Percentiles rank a stretch among this genome's conserved stretches.
Evolutionary conservation across 2,888 invertebrate genomes (phyloP).

Genomic region (Micropterix aruncella): DNA sequence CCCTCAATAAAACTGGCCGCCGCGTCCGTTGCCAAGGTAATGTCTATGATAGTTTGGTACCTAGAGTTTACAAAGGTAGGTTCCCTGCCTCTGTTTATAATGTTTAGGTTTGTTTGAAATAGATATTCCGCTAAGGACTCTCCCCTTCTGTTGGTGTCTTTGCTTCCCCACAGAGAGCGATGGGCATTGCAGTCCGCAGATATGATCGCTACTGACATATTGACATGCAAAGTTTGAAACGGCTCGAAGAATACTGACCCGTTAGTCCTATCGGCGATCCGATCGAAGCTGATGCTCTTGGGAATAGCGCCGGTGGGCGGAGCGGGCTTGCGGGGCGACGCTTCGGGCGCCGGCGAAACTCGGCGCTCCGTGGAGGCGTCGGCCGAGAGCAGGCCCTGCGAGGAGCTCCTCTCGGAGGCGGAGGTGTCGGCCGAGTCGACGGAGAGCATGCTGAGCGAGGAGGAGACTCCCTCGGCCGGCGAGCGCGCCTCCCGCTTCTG

Average conservation of each 20-base stretch:
- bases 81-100: no score
- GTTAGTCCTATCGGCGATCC: conserved; percentile 70
- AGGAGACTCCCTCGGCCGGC: conserved; percentile 18
- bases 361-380: conserved; percentile 31
- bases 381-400: conserved; percentile 34
- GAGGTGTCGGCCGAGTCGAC: conserved; percentile 33
- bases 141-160: no score
- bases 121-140: no score
- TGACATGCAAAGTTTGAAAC: neutral
- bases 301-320: conserved; percentile 74
- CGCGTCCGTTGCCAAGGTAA: no score
- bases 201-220: neutral
- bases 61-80: no score
- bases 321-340: conserved; percentile 17
- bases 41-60: no score
- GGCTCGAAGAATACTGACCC: conserved; percentile 21
- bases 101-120: no score
- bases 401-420: conserved; percentile 31
- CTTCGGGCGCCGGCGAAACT: conserved; percentile 20
- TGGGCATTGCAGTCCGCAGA: no score
- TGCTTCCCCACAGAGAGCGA: no score
- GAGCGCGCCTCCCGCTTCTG: conserved; percentile 14
- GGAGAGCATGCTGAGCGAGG: conserved; percentile 28
- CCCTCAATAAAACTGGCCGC: no score
- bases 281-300: conserved; percentile 85